Base-by-base conservation (phyloP, 1,140 invertebrate genomes). In the Drosophila santomea region DNA sequence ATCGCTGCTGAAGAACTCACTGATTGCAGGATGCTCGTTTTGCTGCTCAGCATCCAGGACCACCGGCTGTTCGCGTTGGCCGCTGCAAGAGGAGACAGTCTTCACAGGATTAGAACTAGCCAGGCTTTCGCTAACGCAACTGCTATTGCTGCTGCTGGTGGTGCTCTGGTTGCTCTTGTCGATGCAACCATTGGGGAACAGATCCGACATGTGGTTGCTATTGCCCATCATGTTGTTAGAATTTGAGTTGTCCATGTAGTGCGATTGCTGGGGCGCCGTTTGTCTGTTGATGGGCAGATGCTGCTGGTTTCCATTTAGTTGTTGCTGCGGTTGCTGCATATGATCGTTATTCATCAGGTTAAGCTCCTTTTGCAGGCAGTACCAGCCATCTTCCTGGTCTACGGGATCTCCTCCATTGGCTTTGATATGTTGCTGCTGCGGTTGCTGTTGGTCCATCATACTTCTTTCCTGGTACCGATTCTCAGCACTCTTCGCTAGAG, bases 291-390 rank as follows among this genome's bases (percentile, higher is more conserved):
- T 23, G 15, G 50, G 14, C 0, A 60, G 43, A 10, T 84, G 64
- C 25, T 67, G 74, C 20, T 78, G 74, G 39, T 72, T 57, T 10
- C 73, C 73, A 50, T 76, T 76, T 1, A 76, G 64, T 35, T 80
- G 73, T 6, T 51, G 61, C 23, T 32, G 78, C 32, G 78, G 68
- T 10, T 47, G 39, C 45, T 66, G 74, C 59, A 75, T 51, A n/a
- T 71, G 15, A 54, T 83, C 73, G 25, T 66, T 80, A 43, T 64
- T 85, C 35, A 92, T 92, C 15, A 92, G 57, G 74, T 85, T 92
- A 1, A 96, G 90, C 80, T 96, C 95, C 58, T 95, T 95, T 74
- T 95, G 95, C 32, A 96, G 95, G 51, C 95, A 95, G 4, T 95
- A 92, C 95, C 95, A 96, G 77, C 95, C 95, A 81, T 96, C 95